Evolutionary conservation across 2,113 vertebrate genomes (phyloP), one percentile per base, ranked within the genome.

Genomic region (Triplophysa tibetana): DNA sequence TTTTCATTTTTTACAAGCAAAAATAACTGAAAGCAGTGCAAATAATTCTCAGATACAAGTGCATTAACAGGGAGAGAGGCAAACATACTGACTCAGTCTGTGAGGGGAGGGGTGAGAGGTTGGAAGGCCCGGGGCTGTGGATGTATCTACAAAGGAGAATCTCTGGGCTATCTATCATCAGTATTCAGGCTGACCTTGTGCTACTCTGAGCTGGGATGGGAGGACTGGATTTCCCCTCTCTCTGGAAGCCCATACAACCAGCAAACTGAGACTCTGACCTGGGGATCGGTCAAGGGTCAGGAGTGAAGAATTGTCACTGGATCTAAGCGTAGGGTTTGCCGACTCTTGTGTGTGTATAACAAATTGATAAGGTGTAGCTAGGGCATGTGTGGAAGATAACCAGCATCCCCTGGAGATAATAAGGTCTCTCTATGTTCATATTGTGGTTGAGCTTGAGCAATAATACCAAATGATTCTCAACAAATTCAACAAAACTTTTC

Each of bases 131-230:
- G 23, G 67, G 68, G 75, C 75, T 54, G 73, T 41, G 58, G 70
- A 70, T 14, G 17, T 56, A 23, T 10, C 33, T 78, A 70, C 75
- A 82, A 82, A 82, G 73, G 24, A 11, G 26, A 70, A 61, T 33
- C 29, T 68, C 64, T 68, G 50, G 50, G 67, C 8, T 52, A n/a
- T 48, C n/a, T 50, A 17, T 75, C 65, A 83, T 79, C 63, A 50
- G 62, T 41, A 82, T 82, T 62, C 67, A 43, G 67, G n/a, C 21
- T 70, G 19, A 26, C 11, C 38, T 48, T 60, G 41, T 23, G 54
- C 24, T 58, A 21, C 50, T 16, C 50, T 24, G 29, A 74, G 29
- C 5, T 14, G 13, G 48, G 33, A 43, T 10, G 43, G 19, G n/a
- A 50, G 4, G 19, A n/a, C 19, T 58, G 54, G n/a, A 58, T 58